phyloP scores from a whole-genome alignment of 1,140 invertebrate genomes.

The Scaptomyza hsui region DNA sequence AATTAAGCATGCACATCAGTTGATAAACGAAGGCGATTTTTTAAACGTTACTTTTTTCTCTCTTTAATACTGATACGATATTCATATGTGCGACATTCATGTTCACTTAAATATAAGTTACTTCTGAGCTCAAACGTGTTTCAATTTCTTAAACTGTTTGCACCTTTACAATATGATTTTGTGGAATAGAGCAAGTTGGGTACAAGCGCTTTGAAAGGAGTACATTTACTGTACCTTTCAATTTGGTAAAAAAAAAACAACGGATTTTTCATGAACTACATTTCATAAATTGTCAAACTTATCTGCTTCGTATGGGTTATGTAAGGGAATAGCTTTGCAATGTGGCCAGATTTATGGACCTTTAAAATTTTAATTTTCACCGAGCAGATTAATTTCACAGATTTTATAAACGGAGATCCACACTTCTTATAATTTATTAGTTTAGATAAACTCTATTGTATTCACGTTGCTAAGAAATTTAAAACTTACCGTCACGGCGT shows the following conservation, averaged over 20 bases:
- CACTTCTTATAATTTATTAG: conserved; percentile 37
- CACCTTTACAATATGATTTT: conserved; percentile 57
- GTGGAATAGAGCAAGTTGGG: conserved; percentile 69
- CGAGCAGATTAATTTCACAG: conserved; percentile 68
- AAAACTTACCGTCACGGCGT: conserved; percentile 91
- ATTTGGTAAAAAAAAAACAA: background rate
- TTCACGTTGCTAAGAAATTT: conserved; percentile 20
- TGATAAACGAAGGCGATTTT: background rate
- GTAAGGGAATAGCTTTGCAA: background rate
- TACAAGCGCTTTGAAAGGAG: conserved; percentile 53
- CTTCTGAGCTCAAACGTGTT: conserved; percentile 83
- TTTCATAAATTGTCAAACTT: conserved; percentile 58
- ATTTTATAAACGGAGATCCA: conserved; percentile 60
- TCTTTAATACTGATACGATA: conserved; percentile 65
- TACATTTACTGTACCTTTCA: conserved; percentile 12
- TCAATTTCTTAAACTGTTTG: conserved; percentile 77
- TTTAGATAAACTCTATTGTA: background rate
- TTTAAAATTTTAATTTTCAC: background rate
- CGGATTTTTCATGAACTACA: conserved; percentile 20
- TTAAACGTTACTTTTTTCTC: conserved; percentile 7
- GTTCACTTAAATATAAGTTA: conserved; percentile 26
- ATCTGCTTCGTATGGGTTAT: conserved; percentile 33
- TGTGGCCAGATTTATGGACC: too few species aligned
- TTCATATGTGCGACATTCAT: conserved; percentile 64
- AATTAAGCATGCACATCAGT: conserved; percentile 1